Percentiles rank a stretch among this genome's conserved stretches.
Evolutionary conservation across 1,140 invertebrate species (phyloP).

Genomic region (Drosophila navojoa): DNA sequence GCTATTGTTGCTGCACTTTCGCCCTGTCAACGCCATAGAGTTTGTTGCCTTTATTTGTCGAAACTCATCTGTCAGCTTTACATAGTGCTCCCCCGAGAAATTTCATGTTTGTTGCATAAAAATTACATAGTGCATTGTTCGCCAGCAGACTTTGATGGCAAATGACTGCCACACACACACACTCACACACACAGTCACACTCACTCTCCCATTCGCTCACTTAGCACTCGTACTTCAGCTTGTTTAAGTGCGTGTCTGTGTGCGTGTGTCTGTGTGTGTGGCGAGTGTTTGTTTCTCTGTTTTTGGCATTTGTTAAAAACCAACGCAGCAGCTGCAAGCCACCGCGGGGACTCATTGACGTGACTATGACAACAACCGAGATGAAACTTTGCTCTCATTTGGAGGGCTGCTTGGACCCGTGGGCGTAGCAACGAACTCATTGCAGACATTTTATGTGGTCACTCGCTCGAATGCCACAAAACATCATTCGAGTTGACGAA

Average conservation of each 20-base stretch:
- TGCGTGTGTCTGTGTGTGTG: neutral
- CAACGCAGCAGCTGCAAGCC: conserved; percentile 47
- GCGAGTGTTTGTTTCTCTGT: conserved; percentile 60
- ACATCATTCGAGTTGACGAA: conserved; percentile 5
- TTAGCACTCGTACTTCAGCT: conserved; percentile 8
- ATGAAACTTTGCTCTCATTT: conserved; percentile 55
- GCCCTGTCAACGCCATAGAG: conserved; percentile 41
- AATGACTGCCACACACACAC: conserved; percentile 54
- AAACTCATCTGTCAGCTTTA: conserved; percentile 79
- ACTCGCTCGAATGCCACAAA: conserved; percentile 5
- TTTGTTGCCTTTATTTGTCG: conserved; percentile 43
- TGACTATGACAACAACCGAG: conserved; percentile 65
- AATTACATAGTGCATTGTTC: conserved; percentile 76
- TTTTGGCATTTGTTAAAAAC: conserved; percentile 78
- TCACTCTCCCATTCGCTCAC: neutral
- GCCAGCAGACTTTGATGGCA: conserved; percentile 71
- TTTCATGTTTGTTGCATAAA: conserved; percentile 80
- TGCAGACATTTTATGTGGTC: conserved; percentile 48
- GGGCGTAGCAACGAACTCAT: conserved; percentile 65
- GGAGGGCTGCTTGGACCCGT: neutral
- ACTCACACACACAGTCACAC: conserved; percentile 1
- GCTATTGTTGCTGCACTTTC: conserved; percentile 28
- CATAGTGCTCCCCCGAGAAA: conserved; percentile 78
- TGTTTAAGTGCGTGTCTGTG: conserved; percentile 3
- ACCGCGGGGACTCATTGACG: conserved; percentile 71